These are phyloP conservation scores for Osmoderma eremita DNA, from an alignment of 2,888 invertebrate species.

Conservation along the genomic window DNA sequence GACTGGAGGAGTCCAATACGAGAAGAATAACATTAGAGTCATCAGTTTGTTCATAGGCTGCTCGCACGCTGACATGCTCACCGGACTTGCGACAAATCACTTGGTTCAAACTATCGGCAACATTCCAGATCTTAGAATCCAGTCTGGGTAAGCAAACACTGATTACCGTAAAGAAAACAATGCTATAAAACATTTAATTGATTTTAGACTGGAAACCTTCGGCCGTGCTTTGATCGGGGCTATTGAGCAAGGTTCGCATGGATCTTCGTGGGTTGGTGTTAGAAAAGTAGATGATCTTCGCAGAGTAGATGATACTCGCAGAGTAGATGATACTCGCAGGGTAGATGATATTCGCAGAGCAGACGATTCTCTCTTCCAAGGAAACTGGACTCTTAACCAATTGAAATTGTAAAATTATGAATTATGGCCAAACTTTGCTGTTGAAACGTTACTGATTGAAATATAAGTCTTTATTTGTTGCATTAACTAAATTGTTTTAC, in stretches of 20 bases:
- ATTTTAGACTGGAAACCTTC: constrained; percentile 14
- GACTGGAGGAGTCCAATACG: constrained; percentile 22
- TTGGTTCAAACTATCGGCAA: constrained; percentile 12
- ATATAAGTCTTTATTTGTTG: constrained; percentile 11
- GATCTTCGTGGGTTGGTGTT: constrained; percentile 26
- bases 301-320: no score
- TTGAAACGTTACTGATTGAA: not conserved
- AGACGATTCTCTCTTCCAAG: not conserved
- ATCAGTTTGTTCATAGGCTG: constrained; percentile 15
- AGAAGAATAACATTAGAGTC: constrained; percentile 21
- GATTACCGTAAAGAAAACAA: not conserved
- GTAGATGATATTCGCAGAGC: no score
- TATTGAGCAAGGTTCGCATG: constrained; percentile 20
- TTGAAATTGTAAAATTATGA: constrained; percentile 20
- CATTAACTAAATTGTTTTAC: constrained; percentile 5
- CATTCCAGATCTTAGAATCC: constrained; percentile 25
- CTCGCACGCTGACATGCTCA: constrained; percentile 4
- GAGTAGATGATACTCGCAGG: no score
- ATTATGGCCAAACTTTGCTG: no score
- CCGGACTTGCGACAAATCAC: not conserved
- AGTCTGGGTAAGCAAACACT: constrained; percentile 9
- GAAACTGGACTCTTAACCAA: constrained; percentile 25
- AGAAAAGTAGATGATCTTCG: constrained; percentile 7
- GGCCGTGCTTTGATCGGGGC: constrained; percentile 22
- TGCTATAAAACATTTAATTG: not conserved